Base-by-base conservation (phyloP, 2,797 vertebrate species). In the Cyclura pinguis region DNA sequence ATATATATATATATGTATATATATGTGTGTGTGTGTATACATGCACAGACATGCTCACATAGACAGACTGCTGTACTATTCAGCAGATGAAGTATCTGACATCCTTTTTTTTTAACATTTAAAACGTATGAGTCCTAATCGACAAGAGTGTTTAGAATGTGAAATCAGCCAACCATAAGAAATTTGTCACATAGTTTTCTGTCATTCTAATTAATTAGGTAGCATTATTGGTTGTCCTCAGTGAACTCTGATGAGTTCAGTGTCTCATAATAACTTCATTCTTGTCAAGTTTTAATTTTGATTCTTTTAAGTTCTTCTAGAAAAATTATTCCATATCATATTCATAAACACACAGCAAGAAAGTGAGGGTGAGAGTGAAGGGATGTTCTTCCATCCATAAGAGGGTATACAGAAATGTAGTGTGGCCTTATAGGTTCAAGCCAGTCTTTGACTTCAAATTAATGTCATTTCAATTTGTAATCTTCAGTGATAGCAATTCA, bases 161-260 rank as follows among this genome's bases (percentile, higher is more conserved):
- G 96, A 97, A 97, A 97, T 86, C 97, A 97, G 92, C 92, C 95
- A 97, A 95, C 97, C 96, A 96, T 97, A 97, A 93, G 94, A 97
- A 97, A 96, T 95, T 93, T 97, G 97, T 97, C 96, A 96, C 95
- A 96, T 91, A 95, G 95, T 96, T 97, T 96, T 89, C 95, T 97
- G 96, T 97, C 97, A 97, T 97, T 95, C 91, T 97, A 97, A 97
- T 97, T 97, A 98, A 97, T 98, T 98, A 97, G 97, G 96, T 95
- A 96, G 95, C 95, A 96, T 97, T 97, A 97, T 97, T 98, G 96
- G 93, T 81, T 97, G 96, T 97, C 96, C 95, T 95, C 88, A 96
- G 27, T 96, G 96, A 97, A 96, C 95, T 95, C 92, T 73, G 94
- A 95, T 97, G 95, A 97, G 96, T 93, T 97, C 94, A 96, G 89